A percentile compares a stretch with the other conserved stretches of the same genome.
phyloP scores from a whole-genome alignment of 2,113 vertebrate genomes.

The Leptocoma aspasia region DNA sequence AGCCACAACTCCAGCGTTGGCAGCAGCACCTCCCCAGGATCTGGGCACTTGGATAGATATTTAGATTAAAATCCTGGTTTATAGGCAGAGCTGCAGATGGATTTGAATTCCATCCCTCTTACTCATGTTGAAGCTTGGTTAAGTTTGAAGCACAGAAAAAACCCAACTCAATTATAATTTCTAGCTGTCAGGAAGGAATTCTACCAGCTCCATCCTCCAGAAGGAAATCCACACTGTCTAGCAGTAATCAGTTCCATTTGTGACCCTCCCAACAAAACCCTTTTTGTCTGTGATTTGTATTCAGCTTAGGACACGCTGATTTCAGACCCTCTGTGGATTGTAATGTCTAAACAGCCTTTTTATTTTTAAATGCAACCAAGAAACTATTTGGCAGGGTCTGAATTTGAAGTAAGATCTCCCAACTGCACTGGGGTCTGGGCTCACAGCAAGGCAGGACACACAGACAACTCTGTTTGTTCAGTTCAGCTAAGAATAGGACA shows the following conservation, averaged over 20 bases:
- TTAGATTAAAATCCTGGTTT: not conserved
- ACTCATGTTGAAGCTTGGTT: not conserved
- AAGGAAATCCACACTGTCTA: slow-evolving; percentile 32
- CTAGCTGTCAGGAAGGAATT: slow-evolving; percentile 48
- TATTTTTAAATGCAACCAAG: slow-evolving; percentile 40
- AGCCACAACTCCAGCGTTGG: not conserved
- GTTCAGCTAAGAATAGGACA: not conserved
- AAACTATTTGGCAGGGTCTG: slow-evolving; percentile 44
- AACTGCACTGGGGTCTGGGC: not conserved
- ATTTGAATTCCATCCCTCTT: not conserved
- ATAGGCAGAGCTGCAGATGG: not conserved
- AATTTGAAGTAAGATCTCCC: not conserved
- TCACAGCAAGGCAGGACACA: not conserved
- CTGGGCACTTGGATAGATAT: not conserved
- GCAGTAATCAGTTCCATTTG: slow-evolving; percentile 55
- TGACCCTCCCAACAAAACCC: slow-evolving; percentile 45
- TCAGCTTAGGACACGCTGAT: slow-evolving; percentile 12
- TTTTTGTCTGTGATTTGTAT: slow-evolving; percentile 47
- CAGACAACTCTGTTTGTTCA: not conserved
- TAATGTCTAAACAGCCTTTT: slow-evolving; percentile 35
- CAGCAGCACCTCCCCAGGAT: not conserved
- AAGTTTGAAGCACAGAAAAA: not conserved
- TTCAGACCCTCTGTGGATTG: slow-evolving; percentile 52
- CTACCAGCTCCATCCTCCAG: slow-evolving; percentile 23
- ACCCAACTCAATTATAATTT: not conserved